phyloP scores from a whole-genome alignment of 2,888 invertebrate genomes.

The Allacma fusca region DNA sequence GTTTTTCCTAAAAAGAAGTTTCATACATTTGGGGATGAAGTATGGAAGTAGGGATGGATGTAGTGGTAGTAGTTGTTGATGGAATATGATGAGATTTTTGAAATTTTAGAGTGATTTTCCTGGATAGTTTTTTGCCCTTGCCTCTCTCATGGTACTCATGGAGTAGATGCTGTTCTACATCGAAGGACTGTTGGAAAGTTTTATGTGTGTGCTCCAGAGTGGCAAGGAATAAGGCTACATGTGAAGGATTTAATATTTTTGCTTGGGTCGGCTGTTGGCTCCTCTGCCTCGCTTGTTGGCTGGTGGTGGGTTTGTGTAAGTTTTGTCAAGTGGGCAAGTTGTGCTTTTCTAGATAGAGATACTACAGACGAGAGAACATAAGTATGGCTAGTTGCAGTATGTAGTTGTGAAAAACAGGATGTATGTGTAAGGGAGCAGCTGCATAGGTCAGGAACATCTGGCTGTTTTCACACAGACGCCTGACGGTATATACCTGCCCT shows the following conservation, averaged over 20 bases:
- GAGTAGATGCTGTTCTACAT: background rate
- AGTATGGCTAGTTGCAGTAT: constrained; percentile 36
- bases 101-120: constrained; percentile 42
- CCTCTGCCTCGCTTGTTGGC: constrained; percentile 32
- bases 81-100: constrained; percentile 29
- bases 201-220: background rate
- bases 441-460: constrained; percentile 57
- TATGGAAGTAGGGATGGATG: background rate
- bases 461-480: constrained; percentile 47
- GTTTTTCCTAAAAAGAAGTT: constrained; percentile 14
- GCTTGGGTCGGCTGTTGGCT: constrained; percentile 40
- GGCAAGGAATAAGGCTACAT: background rate
- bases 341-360: constrained; percentile 28
- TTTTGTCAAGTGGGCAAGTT: constrained; percentile 46
- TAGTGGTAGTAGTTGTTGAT: constrained; percentile 7
- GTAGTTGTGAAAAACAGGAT: constrained; percentile 45
- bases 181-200: background rate
- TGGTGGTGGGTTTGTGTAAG: constrained; percentile 30
- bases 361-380: background rate
- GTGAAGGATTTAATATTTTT: constrained; percentile 28
- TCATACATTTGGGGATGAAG: background rate
- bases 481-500: constrained; percentile 46
- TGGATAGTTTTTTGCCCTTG: constrained; percentile 15
- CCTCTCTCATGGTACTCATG: background rate
- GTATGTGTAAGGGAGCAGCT: constrained; percentile 49